Conservation (phyloP, 2,888 invertebrate genomes). For the Apamea anceps region DNA sequence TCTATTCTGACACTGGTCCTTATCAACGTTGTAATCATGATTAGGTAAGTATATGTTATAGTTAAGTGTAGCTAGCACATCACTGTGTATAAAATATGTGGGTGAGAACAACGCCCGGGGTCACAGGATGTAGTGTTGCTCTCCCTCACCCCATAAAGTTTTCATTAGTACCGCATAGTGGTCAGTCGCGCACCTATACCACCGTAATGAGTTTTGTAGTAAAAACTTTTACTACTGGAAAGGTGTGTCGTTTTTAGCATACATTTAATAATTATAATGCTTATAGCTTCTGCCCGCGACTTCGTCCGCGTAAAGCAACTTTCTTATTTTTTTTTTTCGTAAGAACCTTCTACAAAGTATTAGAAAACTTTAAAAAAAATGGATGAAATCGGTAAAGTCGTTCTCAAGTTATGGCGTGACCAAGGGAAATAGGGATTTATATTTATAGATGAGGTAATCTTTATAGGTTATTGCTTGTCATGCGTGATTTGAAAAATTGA, state of each 20-base stretch:
- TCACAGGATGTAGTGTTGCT: slow-evolving; percentile 5
- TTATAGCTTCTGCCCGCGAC: too few relatives aligned
- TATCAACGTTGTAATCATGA: neutral
- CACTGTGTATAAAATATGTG: neutral
- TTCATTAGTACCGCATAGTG: slow-evolving; percentile 31
- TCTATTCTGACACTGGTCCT: too few relatives aligned
- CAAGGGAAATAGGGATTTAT: too few relatives aligned
- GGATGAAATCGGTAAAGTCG: too few relatives aligned
- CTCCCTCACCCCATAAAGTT: slow-evolving; percentile 29
- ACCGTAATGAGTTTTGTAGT: neutral
- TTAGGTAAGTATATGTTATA: neutral
- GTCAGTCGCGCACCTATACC: neutral
- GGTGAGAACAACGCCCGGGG: neutral
- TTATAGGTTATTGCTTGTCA: neutral
- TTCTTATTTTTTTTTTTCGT: too few relatives aligned
- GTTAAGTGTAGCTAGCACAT: neutral
- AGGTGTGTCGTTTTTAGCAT: neutral
- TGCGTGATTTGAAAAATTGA: neutral
- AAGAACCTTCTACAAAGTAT: too few relatives aligned
- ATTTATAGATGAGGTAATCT: neutral
- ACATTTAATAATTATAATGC: neutral
- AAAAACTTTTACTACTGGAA: neutral
- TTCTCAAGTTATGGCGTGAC: too few relatives aligned
- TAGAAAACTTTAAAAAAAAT: too few relatives aligned
- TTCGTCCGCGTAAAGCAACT: too few relatives aligned